phyloP scores from a whole-genome alignment of 1,140 invertebrate species.

The Trichonephila inaurata region DNA sequence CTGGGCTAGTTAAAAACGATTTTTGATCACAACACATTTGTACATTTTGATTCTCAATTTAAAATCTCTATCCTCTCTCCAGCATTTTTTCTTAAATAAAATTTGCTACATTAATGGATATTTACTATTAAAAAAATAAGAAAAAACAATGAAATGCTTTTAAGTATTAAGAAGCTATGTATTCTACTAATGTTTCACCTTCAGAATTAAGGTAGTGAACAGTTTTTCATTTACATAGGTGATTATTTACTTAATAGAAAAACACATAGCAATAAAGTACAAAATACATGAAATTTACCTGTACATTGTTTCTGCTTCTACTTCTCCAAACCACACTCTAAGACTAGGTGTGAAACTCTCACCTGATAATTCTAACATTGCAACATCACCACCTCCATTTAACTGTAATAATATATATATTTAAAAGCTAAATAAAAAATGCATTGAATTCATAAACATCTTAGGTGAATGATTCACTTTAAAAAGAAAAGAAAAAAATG shows the following conservation, averaged over 20 bases:
- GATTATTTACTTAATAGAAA: background rate
- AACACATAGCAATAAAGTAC: background rate
- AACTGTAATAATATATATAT: conserved; percentile 82
- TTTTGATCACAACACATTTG: too few relatives aligned
- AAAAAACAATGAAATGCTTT: too few relatives aligned
- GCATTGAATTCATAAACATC: background rate
- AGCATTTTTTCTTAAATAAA: too few relatives aligned
- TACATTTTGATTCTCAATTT: too few relatives aligned
- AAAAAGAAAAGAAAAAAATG: background rate
- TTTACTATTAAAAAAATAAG: too few relatives aligned
- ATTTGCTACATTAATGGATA: too few relatives aligned
- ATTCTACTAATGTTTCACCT: too few relatives aligned
- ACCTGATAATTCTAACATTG: conserved; percentile 98
- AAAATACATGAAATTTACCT: conserved; percentile 79
- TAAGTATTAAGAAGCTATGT: too few relatives aligned
- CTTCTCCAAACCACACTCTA: conserved; percentile 98
- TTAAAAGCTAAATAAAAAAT: background rate
- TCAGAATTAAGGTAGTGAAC: too few relatives aligned
- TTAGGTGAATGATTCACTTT: background rate
- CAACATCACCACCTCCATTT: conserved; percentile 98
- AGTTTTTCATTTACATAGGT: background rate
- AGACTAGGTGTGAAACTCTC: conserved; percentile 98
- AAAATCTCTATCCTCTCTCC: too few relatives aligned
- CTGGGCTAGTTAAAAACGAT: too few relatives aligned
- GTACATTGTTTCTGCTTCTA: conserved; percentile 99